phyloP scores from a whole-genome alignment of 2,888 invertebrate species.

The Choreutis nemorana region DNA sequence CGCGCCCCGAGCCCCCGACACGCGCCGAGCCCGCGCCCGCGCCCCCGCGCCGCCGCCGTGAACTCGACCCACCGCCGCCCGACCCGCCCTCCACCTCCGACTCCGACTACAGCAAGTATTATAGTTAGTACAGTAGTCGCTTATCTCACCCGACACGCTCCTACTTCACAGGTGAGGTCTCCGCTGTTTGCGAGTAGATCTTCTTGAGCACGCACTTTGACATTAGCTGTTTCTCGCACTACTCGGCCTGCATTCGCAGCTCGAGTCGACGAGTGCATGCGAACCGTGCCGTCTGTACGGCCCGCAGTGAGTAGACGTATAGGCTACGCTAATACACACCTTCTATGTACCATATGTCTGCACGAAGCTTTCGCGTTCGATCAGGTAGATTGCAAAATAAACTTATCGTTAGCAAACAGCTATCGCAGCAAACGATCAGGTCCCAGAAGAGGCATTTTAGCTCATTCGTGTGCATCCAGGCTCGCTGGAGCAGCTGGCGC shows the following conservation, averaged over 20 bases:
- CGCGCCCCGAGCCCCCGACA: constrained; percentile 13
- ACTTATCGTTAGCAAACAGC: too few species aligned
- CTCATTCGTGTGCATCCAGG: constrained; percentile 29
- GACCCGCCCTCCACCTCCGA: constrained; percentile 36
- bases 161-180: constrained; percentile 21
- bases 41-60: constrained; percentile 2
- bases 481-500: constrained; percentile 50
- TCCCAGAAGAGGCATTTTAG: too few species aligned
- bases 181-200: constrained; percentile 10
- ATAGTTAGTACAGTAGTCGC: constrained; percentile 62
- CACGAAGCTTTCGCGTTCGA: too few species aligned
- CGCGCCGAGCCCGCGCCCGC: constrained; percentile 10
- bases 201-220: constrained; percentile 13
- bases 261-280: too few species aligned
- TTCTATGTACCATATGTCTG: too few species aligned
- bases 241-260: too few species aligned
- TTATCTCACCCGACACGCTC: constrained; percentile 33
- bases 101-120: constrained; percentile 66
- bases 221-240: too few species aligned
- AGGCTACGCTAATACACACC: too few species aligned
- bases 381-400: too few species aligned
- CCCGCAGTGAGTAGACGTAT: too few species aligned
- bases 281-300: too few species aligned
- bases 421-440: too few species aligned
- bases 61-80: constrained; percentile 9